These are phyloP conservation scores for Operophtera brumata DNA, from an alignment of 2,888 invertebrate genomes.

Conservation along the genomic window DNA sequence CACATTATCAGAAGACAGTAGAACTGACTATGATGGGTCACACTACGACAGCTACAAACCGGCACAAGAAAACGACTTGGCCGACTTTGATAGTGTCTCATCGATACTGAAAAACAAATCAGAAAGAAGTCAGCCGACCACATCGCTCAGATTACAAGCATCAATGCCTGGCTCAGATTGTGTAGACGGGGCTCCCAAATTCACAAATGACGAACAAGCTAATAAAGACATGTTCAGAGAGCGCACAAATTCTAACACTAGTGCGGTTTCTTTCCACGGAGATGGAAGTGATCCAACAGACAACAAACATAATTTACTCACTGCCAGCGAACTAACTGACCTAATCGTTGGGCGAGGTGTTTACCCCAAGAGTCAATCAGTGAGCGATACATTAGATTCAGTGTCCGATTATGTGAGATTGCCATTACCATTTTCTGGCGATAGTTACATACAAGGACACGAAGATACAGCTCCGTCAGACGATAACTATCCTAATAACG, in stretches of 20 bases:
- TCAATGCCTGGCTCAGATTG: constrained; percentile 71
- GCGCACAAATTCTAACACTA: constrained; percentile 89
- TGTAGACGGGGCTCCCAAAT: constrained; percentile 66
- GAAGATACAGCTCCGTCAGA: constrained; percentile 82
- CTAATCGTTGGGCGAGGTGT: constrained; percentile 89
- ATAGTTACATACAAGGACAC: constrained; percentile 81
- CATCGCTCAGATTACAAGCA: constrained; percentile 48
- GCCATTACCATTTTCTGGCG: constrained; percentile 80
- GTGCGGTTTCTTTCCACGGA: constrained; percentile 90
- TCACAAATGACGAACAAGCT: constrained; percentile 66
- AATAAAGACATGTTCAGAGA: constrained; percentile 80
- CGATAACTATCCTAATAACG: constrained; percentile 72
- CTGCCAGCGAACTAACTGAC: constrained; percentile 91
- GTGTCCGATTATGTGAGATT: constrained; percentile 94
- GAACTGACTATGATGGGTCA: constrained; percentile 74
- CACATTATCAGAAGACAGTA: constrained; percentile 66
- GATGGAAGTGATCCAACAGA: constrained; percentile 95
- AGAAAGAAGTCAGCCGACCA: constrained; percentile 55
- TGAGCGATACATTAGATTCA: constrained; percentile 92
- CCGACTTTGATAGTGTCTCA: constrained; percentile 75
- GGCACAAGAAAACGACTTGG: constrained; percentile 73
- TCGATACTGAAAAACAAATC: constrained; percentile 78
- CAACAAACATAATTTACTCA: constrained; percentile 86
- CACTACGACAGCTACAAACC: constrained; percentile 82
- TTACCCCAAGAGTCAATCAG: constrained; percentile 87